phyloP scores from a whole-genome alignment of 2,113 vertebrate genomes.

The Anoplopoma fimbria region DNA sequence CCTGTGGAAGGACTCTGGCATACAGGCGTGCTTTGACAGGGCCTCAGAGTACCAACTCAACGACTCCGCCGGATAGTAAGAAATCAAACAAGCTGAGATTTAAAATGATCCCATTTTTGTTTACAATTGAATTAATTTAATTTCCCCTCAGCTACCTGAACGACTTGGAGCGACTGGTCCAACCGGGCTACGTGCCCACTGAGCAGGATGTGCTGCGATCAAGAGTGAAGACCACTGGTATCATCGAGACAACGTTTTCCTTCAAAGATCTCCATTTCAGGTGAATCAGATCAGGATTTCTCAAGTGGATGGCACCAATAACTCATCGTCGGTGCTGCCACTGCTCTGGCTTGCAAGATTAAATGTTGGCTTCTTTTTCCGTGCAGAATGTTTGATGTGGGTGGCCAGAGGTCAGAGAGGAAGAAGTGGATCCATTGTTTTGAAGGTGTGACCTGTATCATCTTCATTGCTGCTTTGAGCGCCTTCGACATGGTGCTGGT shows the following conservation, averaged over 20 bases:
- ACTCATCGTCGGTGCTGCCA: neutral
- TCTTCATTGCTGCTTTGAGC: slow-evolving; percentile 96
- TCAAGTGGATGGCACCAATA: neutral
- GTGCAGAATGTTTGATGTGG: slow-evolving; percentile 97
- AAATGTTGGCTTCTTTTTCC: neutral
- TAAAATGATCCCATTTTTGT: neutral
- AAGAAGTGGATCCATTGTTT: slow-evolving; percentile 99
- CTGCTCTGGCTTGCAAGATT: neutral
- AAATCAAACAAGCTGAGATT: neutral
- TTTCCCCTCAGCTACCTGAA: slow-evolving; percentile 88
- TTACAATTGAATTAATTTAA: neutral
- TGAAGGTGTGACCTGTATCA: slow-evolving; percentile 98
- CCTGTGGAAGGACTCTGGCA: slow-evolving; percentile 95
- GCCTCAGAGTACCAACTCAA: slow-evolving; percentile 99
- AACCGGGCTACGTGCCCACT: slow-evolving; percentile 94
- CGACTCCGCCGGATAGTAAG: slow-evolving; percentile 96
- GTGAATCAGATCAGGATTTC: slow-evolving; percentile 70
- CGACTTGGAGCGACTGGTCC: slow-evolving; percentile 91
- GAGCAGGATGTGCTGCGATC: slow-evolving; percentile 98
- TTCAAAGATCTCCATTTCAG: slow-evolving; percentile 98
- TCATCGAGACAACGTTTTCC: slow-evolving; percentile 95
- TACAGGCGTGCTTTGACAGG: slow-evolving; percentile 94
- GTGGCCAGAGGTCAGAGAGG: slow-evolving; percentile 95
- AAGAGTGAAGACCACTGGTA: slow-evolving; percentile 97
- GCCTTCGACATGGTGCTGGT: slow-evolving; percentile 97